Percentiles rank a stretch among this genome's conserved stretches.
Conservation (phyloP, 2,113 vertebrate genomes). For the Cochlearius cochlearius region DNA sequence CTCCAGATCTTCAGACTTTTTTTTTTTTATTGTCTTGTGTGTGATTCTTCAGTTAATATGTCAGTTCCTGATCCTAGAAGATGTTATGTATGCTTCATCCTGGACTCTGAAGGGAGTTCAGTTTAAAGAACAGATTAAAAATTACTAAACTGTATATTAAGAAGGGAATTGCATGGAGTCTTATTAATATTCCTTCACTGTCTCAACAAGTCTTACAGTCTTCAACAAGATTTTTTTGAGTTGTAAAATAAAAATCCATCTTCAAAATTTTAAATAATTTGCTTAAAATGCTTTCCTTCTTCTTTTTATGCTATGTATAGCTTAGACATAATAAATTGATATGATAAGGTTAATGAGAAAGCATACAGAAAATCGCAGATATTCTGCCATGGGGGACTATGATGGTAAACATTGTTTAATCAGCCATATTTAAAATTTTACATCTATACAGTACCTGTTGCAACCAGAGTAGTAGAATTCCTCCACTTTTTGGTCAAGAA, state of each 20-base stretch:
- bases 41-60: not conserved
- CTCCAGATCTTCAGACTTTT: not conserved
- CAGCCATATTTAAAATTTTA: not conserved
- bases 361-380: not conserved
- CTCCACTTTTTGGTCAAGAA: not conserved
- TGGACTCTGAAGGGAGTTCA: not conserved
- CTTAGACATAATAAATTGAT: not conserved
- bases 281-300: not conserved
- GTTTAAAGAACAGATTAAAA: not conserved
- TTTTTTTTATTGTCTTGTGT: not conserved
- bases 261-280: not conserved
- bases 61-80: not conserved
- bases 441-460: not conserved
- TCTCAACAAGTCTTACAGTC: not conserved
- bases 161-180: not conserved
- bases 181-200: not conserved
- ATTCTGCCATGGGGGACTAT: not conserved
- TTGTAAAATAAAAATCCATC: not conserved
- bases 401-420: not conserved
- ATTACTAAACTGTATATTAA: not conserved
- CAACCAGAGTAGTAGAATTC: not conserved
- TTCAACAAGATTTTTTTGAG: not conserved
- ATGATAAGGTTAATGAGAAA: not conserved
- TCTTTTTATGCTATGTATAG: not conserved
- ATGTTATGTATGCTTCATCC: not conserved